Conservation (phyloP, 35 echinoderm and acorn worm species). For the Hemicentrotus pulcherrimus region DNA sequence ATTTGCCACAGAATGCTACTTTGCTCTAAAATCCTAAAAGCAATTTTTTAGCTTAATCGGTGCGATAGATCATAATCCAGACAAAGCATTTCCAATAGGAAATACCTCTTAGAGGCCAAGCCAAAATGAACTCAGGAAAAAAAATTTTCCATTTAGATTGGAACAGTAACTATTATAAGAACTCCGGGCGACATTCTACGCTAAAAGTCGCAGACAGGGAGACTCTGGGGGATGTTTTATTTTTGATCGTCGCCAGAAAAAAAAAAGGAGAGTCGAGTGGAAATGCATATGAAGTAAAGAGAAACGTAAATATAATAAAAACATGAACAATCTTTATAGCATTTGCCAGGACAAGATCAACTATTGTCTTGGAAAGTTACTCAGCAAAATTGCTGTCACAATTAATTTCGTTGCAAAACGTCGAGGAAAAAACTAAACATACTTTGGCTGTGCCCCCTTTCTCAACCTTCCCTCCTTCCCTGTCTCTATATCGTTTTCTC, state of each 20-base stretch:
- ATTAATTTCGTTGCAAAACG: constrained; percentile 13
- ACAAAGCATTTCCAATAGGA: constrained; percentile 1
- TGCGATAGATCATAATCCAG: constrained; percentile 44
- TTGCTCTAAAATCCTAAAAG: constrained; percentile 18
- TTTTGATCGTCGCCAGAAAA: constrained; percentile 27
- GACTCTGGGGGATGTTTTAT: constrained; percentile 1
- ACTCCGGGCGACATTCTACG: not conserved
- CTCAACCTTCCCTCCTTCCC: not conserved
- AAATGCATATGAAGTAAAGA: not conserved
- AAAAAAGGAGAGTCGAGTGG: not conserved
- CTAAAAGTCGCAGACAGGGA: constrained; percentile 23
- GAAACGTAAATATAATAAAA: not conserved
- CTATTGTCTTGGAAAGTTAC: constrained; percentile 44
- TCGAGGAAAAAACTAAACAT: not conserved
- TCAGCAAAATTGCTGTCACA: constrained; percentile 41
- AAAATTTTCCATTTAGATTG: not conserved
- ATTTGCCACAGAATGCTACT: not conserved
- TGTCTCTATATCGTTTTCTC: no score
- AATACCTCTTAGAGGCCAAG: not conserved
- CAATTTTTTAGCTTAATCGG: constrained; percentile 24
- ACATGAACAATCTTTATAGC: constrained; percentile 8
- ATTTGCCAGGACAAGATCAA: constrained; percentile 6
- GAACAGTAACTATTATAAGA: constrained; percentile 26
- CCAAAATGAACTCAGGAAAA: constrained; percentile 3
- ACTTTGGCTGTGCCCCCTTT: not conserved